A percentile compares a stretch with the other conserved stretches of the same genome.
These are phyloP conservation scores for Tachina grossa DNA, from an alignment of 2,888 invertebrate genomes.

Conservation along the genomic window DNA sequence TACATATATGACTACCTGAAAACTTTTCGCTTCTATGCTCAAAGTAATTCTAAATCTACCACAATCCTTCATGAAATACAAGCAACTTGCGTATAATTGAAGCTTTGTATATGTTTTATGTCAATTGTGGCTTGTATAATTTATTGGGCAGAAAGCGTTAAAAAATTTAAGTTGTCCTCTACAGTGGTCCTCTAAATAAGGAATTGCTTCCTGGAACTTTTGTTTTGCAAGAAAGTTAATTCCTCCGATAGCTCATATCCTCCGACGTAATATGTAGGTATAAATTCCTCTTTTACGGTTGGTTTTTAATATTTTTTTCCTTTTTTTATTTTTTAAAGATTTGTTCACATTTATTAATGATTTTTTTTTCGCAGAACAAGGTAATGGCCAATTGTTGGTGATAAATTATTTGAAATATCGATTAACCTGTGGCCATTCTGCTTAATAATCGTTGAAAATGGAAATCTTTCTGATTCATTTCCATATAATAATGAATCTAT, in stretches of 20 bases:
- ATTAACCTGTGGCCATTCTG: not conserved
- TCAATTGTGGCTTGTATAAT: not conserved
- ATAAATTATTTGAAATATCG: not conserved
- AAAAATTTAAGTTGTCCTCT: not conserved
- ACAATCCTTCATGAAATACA: not conserved
- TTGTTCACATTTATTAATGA: not conserved
- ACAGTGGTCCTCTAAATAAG: not conserved
- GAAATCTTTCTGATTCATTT: not conserved
- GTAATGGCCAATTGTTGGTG: not conserved
- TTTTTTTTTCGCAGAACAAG: not conserved
- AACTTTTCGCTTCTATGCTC: too few species aligned
- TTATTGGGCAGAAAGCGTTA: slow-evolving; percentile 1
- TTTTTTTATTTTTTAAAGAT: not conserved
- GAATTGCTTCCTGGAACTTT: not conserved
- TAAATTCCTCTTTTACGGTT: too few species aligned
- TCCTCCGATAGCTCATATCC: too few species aligned
- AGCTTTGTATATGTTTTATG: not conserved
- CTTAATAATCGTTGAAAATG: too few species aligned
- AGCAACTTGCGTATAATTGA: not conserved
- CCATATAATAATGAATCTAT: not conserved
- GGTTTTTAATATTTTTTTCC: too few species aligned
- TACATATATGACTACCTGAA: too few species aligned
- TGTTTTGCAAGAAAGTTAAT: not conserved
- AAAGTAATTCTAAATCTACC: too few species aligned
- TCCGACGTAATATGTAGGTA: too few species aligned